phyloP scores from a whole-genome alignment of 2,113 vertebrate species.

The crab-eating macaque (Macaca fascicularis) region T2T-MFA8v1.1 NC_088376.1:104014001-104014500 shows the following conservation, averaged over 20 bases:
- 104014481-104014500: background rate
- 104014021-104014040: too few species aligned
- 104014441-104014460: background rate
- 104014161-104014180: too few species aligned
- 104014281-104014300: background rate
- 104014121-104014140: background rate
- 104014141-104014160: background rate
- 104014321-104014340: background rate
- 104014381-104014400: background rate
- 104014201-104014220: background rate
- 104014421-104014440: background rate
- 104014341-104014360: background rate
- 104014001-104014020: background rate
- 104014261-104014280: background rate
- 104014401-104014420: background rate
- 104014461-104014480: background rate
- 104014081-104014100: too few species aligned
- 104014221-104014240: background rate
- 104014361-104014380: background rate
- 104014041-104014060: background rate
- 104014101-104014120: background rate
- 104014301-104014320: background rate
- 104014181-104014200: background rate
- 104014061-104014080: background rate
- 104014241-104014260: background rate